phyloP scores from a whole-genome alignment of 30 jellyfish, hydroid and myxozoan species.

The Hydra vulgaris region DNA sequence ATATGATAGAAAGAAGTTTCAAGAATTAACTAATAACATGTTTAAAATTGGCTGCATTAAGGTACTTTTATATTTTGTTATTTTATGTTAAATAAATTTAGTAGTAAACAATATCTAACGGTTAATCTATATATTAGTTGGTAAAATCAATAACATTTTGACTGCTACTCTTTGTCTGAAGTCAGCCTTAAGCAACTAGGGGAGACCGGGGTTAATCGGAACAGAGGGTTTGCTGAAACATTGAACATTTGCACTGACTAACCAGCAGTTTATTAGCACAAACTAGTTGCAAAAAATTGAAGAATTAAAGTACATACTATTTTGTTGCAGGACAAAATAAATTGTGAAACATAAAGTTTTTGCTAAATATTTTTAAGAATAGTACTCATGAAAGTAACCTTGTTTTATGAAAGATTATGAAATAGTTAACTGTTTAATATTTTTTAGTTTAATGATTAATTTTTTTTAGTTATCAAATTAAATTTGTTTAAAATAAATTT shows the following conservation, averaged over 20 bases:
- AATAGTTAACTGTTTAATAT: too few relatives aligned
- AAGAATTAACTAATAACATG: conserved; percentile 51
- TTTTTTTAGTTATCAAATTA: too few relatives aligned
- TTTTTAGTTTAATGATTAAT: too few relatives aligned
- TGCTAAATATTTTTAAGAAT: background rate
- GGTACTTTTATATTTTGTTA: conserved; percentile 16
- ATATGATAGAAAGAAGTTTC: conserved; percentile 48
- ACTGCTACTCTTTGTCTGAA: too few relatives aligned
- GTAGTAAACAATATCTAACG: too few relatives aligned
- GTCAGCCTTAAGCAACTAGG: too few relatives aligned
- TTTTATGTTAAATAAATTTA: too few relatives aligned
- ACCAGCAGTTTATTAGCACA: background rate
- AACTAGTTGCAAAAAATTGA: background rate
- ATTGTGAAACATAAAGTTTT: background rate
- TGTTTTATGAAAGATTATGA: background rate
- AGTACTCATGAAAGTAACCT: background rate
- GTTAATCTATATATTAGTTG: too few relatives aligned
- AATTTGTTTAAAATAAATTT: too few relatives aligned
- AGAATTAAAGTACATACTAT: background rate
- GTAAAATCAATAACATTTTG: too few relatives aligned
- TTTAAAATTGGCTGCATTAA: conserved; percentile 58
- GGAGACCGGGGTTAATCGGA: background rate
- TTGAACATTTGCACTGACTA: background rate
- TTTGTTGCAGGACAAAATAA: background rate
- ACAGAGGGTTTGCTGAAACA: background rate